These are phyloP conservation scores for Watsonalla cultraria DNA, from an alignment of 2,888 invertebrate species.

Conservation along the genomic window DNA sequence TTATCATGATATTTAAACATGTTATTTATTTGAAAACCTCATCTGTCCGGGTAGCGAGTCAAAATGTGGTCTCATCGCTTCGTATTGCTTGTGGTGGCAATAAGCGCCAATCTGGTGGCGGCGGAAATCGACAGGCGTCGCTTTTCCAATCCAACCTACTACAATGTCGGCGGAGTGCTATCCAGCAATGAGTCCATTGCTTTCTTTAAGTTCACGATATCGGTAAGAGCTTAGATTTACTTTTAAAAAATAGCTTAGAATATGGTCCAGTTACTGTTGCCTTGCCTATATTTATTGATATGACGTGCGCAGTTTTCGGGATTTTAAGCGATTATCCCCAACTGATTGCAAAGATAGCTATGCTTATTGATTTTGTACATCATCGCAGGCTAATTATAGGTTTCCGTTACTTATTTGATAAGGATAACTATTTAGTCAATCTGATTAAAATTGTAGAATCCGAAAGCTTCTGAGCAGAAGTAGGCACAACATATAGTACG, in stretches of 20 bases:
- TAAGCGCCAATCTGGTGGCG: slow-evolving; percentile 20
- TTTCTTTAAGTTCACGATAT: slow-evolving; percentile 90
- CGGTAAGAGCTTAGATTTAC: slow-evolving; percentile 79
- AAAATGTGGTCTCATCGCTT: slow-evolving; percentile 35
- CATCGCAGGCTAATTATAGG: too few species aligned
- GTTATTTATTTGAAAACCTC: too few species aligned
- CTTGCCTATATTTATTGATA: too few species aligned
- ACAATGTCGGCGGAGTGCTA: slow-evolving; percentile 95
- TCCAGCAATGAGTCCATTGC: slow-evolving; percentile 89
- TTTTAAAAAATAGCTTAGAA: too few species aligned
- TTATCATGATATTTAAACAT: too few species aligned
- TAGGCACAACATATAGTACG: too few species aligned
- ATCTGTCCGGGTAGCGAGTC: background rate
- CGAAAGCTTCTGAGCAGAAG: too few species aligned
- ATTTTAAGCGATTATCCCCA: too few species aligned
- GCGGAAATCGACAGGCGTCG: slow-evolving; percentile 58
- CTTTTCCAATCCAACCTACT: slow-evolving; percentile 82
- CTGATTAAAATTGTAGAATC: background rate
- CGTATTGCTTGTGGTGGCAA: slow-evolving; percentile 21
- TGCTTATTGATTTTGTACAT: too few species aligned
- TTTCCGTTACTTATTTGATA: background rate
- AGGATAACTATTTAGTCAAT: slow-evolving; percentile 3
- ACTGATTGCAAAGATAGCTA: too few species aligned
- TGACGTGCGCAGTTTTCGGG: too few species aligned
- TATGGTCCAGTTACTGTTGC: too few species aligned